Evolutionary conservation across 2,888 invertebrate genomes (phyloP).

Genomic region (Zeuzera pyrina): DNA sequence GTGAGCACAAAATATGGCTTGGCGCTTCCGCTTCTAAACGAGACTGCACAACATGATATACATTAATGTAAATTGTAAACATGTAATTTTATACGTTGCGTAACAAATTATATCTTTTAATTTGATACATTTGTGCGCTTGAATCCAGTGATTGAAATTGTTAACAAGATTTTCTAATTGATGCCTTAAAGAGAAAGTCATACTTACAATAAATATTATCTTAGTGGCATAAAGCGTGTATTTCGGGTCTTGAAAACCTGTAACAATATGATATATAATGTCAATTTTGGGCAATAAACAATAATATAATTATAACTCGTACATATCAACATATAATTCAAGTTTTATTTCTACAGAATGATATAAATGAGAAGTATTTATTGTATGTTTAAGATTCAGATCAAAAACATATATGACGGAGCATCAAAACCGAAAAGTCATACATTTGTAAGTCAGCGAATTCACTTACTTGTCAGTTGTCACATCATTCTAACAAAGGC

Average conservation of each 20-base stretch:
- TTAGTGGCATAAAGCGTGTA: conserved; percentile 58
- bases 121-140: neutral
- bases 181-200: conserved; percentile 3
- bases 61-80: neutral
- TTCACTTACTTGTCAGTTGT: too few species aligned
- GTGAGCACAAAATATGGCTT: conserved; percentile 32
- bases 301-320: too few species aligned
- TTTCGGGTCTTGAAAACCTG: conserved; percentile 47
- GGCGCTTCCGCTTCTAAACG: conserved; percentile 43
- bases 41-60: conserved; percentile 7
- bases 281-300: conserved; percentile 3
- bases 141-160: conserved; percentile 3
- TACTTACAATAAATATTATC: conserved; percentile 28
- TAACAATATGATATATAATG: conserved; percentile 31
- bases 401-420: too few species aligned
- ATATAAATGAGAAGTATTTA: too few species aligned
- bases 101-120: neutral
- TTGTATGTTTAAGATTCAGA: too few species aligned
- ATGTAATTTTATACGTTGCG: neutral
- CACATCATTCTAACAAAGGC: too few species aligned
- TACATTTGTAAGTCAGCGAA: too few species aligned
- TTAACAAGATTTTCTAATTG: conserved; percentile 7
- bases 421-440: too few species aligned
- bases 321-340: too few species aligned
- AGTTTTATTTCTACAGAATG: too few species aligned